Evolutionary conservation across 2,113 vertebrate genomes (phyloP).

Genomic region (Neomonachus schauinslandi): DNA sequence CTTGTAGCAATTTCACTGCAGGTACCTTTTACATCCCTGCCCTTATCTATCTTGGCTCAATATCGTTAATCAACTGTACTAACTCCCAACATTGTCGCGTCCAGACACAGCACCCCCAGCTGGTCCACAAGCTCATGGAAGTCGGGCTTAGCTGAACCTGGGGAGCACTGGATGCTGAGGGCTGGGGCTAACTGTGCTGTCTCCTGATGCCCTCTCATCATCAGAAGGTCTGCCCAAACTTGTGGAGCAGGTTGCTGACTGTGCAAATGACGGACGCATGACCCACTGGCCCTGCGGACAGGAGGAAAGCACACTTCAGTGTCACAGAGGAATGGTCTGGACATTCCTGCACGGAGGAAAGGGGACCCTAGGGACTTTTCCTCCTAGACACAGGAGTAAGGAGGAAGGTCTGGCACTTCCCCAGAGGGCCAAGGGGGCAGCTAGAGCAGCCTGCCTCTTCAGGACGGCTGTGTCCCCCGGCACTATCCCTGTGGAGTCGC

Average conservation of each 20-base stretch:
- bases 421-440: too few species aligned
- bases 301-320: neutral
- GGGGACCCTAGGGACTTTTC: neutral
- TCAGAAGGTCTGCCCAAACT: neutral
- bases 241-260: neutral
- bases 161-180: rapidly evolving
- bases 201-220: neutral
- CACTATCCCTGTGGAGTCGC: rapidly evolving
- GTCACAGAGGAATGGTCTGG: neutral
- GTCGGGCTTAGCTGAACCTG: too few species aligned
- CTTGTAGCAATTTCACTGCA: neutral
- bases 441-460: neutral
- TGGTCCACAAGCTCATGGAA: rapidly evolving
- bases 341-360: neutral
- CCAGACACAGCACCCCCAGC: neutral
- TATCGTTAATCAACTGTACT: too few species aligned
- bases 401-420: neutral
- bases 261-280: neutral
- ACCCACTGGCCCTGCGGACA: too few species aligned
- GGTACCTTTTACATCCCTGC: too few species aligned
- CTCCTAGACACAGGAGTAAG: neutral
- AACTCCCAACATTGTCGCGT: rapidly evolving
- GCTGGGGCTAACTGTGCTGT: too few species aligned
- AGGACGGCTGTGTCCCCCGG: neutral
- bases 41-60: neutral